Base-by-base conservation (phyloP, 2,797 vertebrate genomes). In the Australoheros facetus region DNA sequence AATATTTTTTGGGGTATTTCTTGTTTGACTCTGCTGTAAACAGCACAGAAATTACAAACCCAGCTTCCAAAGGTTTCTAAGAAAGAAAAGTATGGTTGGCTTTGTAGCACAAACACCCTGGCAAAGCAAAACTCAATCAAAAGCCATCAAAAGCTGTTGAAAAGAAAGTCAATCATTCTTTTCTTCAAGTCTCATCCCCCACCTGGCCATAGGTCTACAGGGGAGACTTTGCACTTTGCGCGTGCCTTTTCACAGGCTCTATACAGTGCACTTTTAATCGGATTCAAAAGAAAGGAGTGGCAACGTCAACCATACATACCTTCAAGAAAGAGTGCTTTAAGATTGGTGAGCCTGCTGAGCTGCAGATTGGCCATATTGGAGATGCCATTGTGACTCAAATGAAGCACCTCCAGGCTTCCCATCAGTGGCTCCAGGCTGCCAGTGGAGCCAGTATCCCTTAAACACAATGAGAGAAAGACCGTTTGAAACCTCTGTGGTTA, bases 331-430 rank as follows among this genome's bases (percentile, higher is more conserved):
- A 98, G 96, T 62, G 95, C 93, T 94, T 95, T 97, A 87, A 98
- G 95, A 93, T 96, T 96, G 93, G 93, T 96, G 82, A 98, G 95
- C 94, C 97, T 96, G 91, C 96, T 96, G 92, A 98, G 94, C 88
- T 97, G 96, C 77, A 98, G 93, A 85, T 96, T 95, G 86, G 94
- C 90, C 94, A 98, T 94, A 92, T 93, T 96, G 90, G 93, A 96
- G 94, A 97, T 98, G 87, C 96, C 95, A 91, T 98, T 98, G 94
- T 97, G 94, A 86, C 95, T 95, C 91, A 98, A 90, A 95, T 98
- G 96, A 86, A 98, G 96, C 89, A 97, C 96, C 94, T 98, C 97
- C 90, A 98, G 95, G 91, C 95, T 97, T 71, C 93, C 93, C 97
- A 98, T 98, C 90, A 97, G 93, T 19, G 96, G 96, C 76, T 97